Conservation (phyloP, 2,888 invertebrate genomes). For the Emmelina monodactyla region DNA sequence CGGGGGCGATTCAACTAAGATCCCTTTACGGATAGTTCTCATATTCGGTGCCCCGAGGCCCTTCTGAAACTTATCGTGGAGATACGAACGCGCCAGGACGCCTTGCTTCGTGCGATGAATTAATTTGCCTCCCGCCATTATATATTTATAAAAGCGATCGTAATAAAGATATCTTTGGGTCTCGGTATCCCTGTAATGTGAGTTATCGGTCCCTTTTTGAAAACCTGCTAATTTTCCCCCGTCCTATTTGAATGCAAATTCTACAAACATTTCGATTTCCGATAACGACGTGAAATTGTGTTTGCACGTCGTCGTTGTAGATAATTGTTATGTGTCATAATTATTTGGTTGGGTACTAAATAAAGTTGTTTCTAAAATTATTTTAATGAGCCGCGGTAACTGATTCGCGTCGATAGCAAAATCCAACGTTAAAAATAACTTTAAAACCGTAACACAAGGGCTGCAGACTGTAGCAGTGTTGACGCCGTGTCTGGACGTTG, state of each 20-base stretch:
- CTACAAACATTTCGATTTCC: constrained; percentile 19
- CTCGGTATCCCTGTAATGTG: constrained; percentile 26
- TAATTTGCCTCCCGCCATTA: constrained; percentile 45
- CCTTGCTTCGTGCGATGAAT: constrained; percentile 47
- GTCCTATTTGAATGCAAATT: constrained; percentile 29
- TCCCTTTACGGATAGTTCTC: constrained; percentile 52
- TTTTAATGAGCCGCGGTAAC: too few species aligned
- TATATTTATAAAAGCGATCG: constrained; percentile 47
- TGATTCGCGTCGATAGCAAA: too few species aligned
- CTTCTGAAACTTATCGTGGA: constrained; percentile 38
- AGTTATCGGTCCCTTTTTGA: constrained; percentile 26
- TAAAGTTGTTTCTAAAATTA: too few species aligned
- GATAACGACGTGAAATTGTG: constrained; percentile 14
- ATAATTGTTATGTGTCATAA: too few species aligned
- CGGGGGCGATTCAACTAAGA: constrained; percentile 42
- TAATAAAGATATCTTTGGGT: constrained; percentile 43
- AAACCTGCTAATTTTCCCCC: constrained; percentile 33
- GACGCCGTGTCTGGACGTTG: too few species aligned
- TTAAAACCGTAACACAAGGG: too few species aligned
- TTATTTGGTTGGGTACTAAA: too few species aligned
- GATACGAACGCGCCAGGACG: constrained; percentile 28
- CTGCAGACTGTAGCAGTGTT: too few species aligned
- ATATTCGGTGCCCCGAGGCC: constrained; percentile 33
- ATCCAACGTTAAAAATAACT: too few species aligned
- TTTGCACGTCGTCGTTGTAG: too few species aligned